These are phyloP conservation scores for Balaenoptera acutorostrata DNA, from an alignment of 2,113 vertebrate species.

Conservation along the genomic window DNA sequence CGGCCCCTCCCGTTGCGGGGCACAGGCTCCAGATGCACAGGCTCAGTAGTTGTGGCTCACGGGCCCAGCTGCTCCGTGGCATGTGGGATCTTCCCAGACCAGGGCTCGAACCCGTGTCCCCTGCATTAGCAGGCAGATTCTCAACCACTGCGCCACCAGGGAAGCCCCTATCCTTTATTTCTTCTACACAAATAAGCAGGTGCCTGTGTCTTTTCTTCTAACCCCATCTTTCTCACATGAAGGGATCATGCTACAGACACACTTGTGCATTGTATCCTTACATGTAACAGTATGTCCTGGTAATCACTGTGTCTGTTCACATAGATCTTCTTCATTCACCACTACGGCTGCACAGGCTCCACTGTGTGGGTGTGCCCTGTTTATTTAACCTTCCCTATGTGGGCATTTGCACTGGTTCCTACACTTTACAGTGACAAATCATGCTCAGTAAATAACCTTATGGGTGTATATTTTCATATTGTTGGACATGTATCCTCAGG, in stretches of 20 bases:
- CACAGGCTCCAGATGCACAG: too few species aligned
- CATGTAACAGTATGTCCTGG: accelerated
- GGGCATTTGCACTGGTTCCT: not conserved
- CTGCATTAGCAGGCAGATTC: too few species aligned
- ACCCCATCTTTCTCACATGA: not conserved
- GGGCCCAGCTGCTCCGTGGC: too few species aligned
- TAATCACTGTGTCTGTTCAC: not conserved
- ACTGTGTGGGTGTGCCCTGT: accelerated
- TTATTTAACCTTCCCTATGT: not conserved
- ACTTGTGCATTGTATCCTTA: accelerated
- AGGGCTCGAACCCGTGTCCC: too few species aligned
- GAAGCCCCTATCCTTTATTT: not conserved
- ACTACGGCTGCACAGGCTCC: not conserved
- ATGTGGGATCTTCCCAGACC: too few species aligned
- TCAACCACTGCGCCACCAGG: too few species aligned
- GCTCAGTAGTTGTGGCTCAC: too few species aligned
- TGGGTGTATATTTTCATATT: not conserved
- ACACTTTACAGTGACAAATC: not conserved
- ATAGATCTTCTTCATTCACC: not conserved
- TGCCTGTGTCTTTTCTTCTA: not conserved
- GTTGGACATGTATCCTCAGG: not conserved
- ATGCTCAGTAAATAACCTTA: not conserved
- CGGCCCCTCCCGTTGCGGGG: too few species aligned
- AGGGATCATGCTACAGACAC: not conserved
- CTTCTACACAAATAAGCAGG: not conserved